phyloP scores from a whole-genome alignment of 2,113 vertebrate species.

The Pedionomus torquatus region DNA sequence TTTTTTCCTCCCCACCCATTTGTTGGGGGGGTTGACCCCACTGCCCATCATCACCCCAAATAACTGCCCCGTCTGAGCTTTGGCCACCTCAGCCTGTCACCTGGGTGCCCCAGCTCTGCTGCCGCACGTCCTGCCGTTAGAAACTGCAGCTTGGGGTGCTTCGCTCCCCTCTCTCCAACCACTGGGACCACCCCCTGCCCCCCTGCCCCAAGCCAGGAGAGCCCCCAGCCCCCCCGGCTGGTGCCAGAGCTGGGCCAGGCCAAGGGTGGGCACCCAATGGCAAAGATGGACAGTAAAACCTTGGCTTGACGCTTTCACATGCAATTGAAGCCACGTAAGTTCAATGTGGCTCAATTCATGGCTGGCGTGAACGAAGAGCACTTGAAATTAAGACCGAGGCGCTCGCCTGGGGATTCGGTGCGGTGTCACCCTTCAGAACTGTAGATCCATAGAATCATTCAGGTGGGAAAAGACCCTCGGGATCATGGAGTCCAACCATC shows the following conservation, averaged over 20 bases:
- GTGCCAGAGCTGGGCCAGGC: fast-evolving
- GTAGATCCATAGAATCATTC: no score
- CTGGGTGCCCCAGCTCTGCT: fast-evolving
- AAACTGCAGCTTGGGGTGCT: background rate
- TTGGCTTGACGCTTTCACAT: background rate
- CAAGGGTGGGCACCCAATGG: fast-evolving
- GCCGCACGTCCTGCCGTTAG: background rate
- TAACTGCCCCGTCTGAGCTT: background rate
- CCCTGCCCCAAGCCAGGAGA: background rate
- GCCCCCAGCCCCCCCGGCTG: background rate
- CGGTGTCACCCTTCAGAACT: background rate
- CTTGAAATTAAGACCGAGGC: background rate
- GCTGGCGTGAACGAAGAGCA: background rate
- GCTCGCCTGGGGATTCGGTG: background rate
- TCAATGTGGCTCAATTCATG: background rate
- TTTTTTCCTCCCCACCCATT: background rate
- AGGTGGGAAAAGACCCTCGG: no score
- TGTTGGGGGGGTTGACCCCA: background rate
- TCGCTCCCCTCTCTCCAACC: background rate
- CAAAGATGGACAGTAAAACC: background rate
- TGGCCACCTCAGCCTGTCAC: background rate
- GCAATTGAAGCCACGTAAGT: background rate
- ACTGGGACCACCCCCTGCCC: fast-evolving
- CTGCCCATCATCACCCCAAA: fast-evolving
- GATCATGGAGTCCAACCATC: no score